phyloP scores from a whole-genome alignment of 2,797 vertebrate genomes.

The Remorina albescens region DNA sequence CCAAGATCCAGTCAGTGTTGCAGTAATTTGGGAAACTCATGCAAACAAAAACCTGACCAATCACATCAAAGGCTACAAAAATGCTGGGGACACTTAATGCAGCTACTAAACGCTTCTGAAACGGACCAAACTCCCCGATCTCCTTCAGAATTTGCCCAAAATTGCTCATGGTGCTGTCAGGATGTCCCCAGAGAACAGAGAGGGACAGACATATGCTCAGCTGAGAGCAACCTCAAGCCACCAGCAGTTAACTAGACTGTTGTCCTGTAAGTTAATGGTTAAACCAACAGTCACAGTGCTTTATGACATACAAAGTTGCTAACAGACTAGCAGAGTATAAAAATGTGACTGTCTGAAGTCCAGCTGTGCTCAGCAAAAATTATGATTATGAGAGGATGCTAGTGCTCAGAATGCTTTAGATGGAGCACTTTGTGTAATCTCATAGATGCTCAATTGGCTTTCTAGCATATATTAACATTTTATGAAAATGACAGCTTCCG shows the following conservation, averaged over 20 bases:
- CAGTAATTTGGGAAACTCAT: slow-evolving; percentile 84
- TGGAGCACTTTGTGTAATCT: background rate
- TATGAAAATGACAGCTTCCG: too few relatives aligned
- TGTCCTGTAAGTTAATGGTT: slow-evolving; percentile 67
- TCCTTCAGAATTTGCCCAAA: slow-evolving; percentile 82
- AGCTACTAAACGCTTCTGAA: slow-evolving; percentile 86
- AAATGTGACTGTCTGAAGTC: slow-evolving; percentile 41
- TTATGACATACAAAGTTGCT: slow-evolving; percentile 23
- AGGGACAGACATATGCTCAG: background rate
- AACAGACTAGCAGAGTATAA: slow-evolving; percentile 3
- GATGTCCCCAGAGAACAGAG: background rate
- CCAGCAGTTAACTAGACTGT: background rate
- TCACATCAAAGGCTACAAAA: slow-evolving; percentile 84
- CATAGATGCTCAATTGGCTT: background rate
- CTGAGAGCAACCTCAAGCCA: background rate
- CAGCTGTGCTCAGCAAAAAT: slow-evolving; percentile 14
- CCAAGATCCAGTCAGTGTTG: slow-evolving; percentile 88
- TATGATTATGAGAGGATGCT: background rate
- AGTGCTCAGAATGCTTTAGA: background rate
- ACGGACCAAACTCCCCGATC: slow-evolving; percentile 87
- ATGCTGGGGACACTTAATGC: slow-evolving; percentile 79
- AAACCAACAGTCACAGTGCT: slow-evolving; percentile 33
- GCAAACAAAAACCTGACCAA: slow-evolving; percentile 88
- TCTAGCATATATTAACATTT: too few relatives aligned
- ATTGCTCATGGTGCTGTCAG: slow-evolving; percentile 79